Evolutionary conservation across 2,113 vertebrate genomes (phyloP).

Genomic region (Chrysemys picta): DNA sequence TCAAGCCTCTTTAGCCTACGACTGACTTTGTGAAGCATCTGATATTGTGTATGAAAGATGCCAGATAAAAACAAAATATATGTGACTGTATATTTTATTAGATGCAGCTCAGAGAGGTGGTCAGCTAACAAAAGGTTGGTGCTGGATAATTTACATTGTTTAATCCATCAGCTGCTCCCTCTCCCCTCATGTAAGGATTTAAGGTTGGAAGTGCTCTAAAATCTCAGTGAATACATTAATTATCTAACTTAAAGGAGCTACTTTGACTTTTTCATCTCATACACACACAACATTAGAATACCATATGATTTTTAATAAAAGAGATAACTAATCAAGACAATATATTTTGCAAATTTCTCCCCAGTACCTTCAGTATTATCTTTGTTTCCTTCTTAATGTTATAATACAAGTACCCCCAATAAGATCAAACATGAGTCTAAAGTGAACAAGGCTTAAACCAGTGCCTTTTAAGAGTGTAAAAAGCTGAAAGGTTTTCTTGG

Average conservation of each 20-base stretch:
- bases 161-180: not conserved
- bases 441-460: not conserved
- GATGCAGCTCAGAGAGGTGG: not conserved
- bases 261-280: not conserved
- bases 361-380: not conserved
- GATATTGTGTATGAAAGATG: rapidly evolving
- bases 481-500: not conserved
- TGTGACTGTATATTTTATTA: not conserved
- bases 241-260: not conserved
- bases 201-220: not conserved
- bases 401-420: not conserved
- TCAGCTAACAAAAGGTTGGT: not conserved
- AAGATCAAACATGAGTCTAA: not conserved
- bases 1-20: not conserved
- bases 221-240: not conserved
- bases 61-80: not conserved
- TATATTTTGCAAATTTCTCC: not conserved
- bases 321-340: not conserved
- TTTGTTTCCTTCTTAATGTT: not conserved
- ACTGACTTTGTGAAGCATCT: not conserved
- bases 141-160: too few relatives aligned
- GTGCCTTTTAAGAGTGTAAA: not conserved
- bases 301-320: not conserved
- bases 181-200: not conserved
- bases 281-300: not conserved